Percentiles rank a stretch among this genome's conserved stretches.
These are phyloP conservation scores for Drosophila algonquin DNA, from an alignment of 2,888 invertebrate genomes.

Conservation along the genomic window DNA sequence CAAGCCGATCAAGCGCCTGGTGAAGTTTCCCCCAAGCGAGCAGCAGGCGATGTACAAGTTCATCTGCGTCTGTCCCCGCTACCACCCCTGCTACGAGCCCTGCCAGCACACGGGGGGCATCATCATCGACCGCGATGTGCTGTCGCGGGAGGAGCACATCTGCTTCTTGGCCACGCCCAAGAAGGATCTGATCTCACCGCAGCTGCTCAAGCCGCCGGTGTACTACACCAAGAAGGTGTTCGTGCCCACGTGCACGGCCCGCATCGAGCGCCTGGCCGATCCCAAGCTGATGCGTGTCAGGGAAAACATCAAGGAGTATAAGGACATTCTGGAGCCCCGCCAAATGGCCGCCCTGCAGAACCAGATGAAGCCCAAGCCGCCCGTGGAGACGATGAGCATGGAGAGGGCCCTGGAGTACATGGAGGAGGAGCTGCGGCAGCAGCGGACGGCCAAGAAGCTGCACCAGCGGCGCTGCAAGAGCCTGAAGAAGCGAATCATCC, in stretches of 20 bases:
- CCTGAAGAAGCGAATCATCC: constrained; percentile 67
- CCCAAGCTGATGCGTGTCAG: constrained; percentile 72
- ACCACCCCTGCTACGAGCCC: constrained; percentile 68
- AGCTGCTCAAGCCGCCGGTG: constrained; percentile 48
- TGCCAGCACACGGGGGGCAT: constrained; percentile 81
- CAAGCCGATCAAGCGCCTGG: constrained; percentile 70
- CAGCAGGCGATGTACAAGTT: constrained; percentile 69
- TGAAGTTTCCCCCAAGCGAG: constrained; percentile 46
- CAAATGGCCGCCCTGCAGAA: constrained; percentile 67
- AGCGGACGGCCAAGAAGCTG: constrained; percentile 56
- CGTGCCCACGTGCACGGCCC: constrained; percentile 80
- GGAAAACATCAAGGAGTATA: constrained; percentile 67
- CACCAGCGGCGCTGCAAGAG: constrained; percentile 65
- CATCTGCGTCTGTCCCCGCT: constrained; percentile 74
- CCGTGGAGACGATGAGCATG: constrained; percentile 67
- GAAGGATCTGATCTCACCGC: constrained; percentile 58
- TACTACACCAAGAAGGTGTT: constrained; percentile 66
- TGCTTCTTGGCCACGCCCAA: constrained; percentile 81
- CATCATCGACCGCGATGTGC: constrained; percentile 80
- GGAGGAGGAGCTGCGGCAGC: constrained; percentile 79
- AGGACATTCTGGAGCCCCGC: constrained; percentile 60
- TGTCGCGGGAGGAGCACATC: constrained; percentile 80
- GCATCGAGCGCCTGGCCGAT: constrained; percentile 76
- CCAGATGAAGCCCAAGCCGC: constrained; percentile 67
- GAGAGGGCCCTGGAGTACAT: constrained; percentile 77